These are phyloP conservation scores for Ophion ellenae DNA, from an alignment of 2,888 invertebrate species.

Conservation along the genomic window DNA sequence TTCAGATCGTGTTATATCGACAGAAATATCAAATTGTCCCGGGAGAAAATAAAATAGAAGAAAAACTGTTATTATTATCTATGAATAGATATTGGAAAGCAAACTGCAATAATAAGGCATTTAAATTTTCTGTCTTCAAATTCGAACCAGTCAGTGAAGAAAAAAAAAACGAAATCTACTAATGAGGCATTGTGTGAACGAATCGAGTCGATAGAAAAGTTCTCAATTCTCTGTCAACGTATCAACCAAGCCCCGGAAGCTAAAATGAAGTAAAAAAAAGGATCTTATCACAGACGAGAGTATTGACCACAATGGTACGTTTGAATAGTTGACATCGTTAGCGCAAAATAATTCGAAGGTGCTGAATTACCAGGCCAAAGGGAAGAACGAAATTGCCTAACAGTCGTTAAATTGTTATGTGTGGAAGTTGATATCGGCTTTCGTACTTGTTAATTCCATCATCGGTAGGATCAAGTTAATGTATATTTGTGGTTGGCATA, in stretches of 20 bases:
- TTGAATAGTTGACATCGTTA: constrained; percentile 7
- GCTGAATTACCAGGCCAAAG: constrained; percentile 10
- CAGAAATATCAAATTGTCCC: neutral
- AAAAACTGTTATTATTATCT: neutral
- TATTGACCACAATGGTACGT: neutral
- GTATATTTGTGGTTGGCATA: neutral
- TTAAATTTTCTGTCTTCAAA: neutral
- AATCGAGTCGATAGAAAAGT: neutral
- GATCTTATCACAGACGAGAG: neutral
- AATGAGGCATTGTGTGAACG: neutral
- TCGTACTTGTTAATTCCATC: constrained; percentile 21
- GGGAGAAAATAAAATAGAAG: neutral
- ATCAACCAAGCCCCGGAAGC: neutral
- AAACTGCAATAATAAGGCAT: neutral
- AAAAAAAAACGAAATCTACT: neutral
- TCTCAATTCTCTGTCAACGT: neutral
- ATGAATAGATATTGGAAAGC: neutral
- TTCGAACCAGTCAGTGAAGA: neutral
- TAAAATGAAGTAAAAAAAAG: neutral
- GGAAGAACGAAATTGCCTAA: constrained; percentile 21
- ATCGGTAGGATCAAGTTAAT: constrained; percentile 24
- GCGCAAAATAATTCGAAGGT: constrained; percentile 16
- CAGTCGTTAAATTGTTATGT: constrained; percentile 2
- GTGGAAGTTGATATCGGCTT: neutral
- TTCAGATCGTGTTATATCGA: neutral